Conservation (phyloP, 2,888 invertebrate genomes). For the Galerucella nymphaeae region DNA sequence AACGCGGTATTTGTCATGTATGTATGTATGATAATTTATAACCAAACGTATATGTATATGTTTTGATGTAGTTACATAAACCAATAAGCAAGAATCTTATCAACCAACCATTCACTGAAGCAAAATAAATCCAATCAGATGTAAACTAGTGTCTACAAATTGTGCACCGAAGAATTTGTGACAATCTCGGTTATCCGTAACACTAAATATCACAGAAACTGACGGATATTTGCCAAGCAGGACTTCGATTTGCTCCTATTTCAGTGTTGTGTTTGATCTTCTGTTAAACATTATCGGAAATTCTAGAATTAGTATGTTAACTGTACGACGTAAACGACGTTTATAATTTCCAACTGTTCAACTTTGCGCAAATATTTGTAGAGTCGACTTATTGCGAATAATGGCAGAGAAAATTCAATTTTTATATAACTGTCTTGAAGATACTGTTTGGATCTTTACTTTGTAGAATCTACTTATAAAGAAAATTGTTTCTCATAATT, state of each 20-base stretch:
- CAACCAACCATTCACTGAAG: background rate
- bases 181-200: constrained; percentile 25
- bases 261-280: constrained; percentile 20
- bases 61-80: background rate
- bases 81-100: background rate
- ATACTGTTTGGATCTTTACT: too few relatives aligned
- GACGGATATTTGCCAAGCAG: constrained; percentile 11
- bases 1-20: too few relatives aligned
- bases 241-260: constrained; percentile 25
- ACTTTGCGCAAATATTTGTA: background rate
- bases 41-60: too few relatives aligned
- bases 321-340: background rate
- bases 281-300: constrained; percentile 16
- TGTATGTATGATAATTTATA: too few relatives aligned
- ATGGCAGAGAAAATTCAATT: too few relatives aligned
- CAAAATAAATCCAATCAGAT: constrained; percentile 26
- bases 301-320: constrained; percentile 1
- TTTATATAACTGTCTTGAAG: too few relatives aligned
- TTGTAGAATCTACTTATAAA: too few relatives aligned
- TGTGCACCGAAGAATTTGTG: constrained; percentile 15
- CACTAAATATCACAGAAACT: constrained; percentile 31
- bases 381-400: background rate
- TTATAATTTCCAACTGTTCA: background rate
- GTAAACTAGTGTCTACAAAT: constrained; percentile 9
- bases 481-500: too few relatives aligned